Conservation (phyloP, 2,797 vertebrate species). For the Menidia menidia region DNA sequence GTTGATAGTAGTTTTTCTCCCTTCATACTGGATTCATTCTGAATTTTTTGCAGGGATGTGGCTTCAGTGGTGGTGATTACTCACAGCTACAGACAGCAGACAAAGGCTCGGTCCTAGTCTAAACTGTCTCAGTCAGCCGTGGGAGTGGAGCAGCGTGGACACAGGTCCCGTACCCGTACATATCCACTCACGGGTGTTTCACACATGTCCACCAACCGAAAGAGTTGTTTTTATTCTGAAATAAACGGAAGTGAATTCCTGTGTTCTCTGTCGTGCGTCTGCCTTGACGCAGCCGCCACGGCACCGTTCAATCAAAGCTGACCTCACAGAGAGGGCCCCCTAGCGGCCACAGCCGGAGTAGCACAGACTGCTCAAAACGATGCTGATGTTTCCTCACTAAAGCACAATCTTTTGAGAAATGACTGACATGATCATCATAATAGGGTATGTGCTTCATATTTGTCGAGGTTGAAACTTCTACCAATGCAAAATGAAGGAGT, state of each 20-base stretch:
- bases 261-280: background rate
- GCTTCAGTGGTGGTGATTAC: background rate
- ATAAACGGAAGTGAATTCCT: background rate
- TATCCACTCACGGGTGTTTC: background rate
- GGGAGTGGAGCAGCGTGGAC: background rate
- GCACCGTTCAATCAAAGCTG: slow-evolving; percentile 56
- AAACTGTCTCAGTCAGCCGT: no score
- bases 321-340: slow-evolving; percentile 62
- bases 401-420: slow-evolving; percentile 56
- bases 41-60: no score
- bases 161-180: background rate
- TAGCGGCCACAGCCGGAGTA: slow-evolving; percentile 48
- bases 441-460: slow-evolving; percentile 50
- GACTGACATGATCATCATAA: slow-evolving; percentile 57
- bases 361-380: slow-evolving; percentile 19
- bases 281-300: slow-evolving; percentile 45
- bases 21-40: no score
- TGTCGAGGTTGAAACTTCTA: slow-evolving; percentile 26
- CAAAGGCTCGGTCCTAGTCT: background rate
- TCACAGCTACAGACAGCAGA: background rate
- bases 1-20: no score
- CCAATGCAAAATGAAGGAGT: slow-evolving; percentile 18
- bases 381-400: slow-evolving; percentile 44
- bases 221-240: slow-evolving; percentile 50
- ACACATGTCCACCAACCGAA: background rate